Base-by-base conservation (phyloP, 1,140 invertebrate species). In the Platyscapa corneri region DNA sequence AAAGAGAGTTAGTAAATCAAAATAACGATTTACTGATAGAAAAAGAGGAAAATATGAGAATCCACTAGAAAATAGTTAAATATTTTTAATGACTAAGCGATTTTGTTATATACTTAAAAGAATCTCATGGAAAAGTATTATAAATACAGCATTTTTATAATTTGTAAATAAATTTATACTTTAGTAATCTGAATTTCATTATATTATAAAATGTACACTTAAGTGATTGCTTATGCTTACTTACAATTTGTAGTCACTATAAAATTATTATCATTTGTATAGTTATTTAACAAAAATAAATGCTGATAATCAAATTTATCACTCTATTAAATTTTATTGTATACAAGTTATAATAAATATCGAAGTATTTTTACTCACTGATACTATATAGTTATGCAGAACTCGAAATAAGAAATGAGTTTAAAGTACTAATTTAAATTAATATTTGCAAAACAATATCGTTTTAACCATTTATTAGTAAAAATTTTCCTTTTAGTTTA, bases 1-100 rank as follows among this genome's bases (percentile, higher is more conserved):
- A 53, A 49, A 53, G n/a, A 53, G n/a, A 32, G 67, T 70, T 75
- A 46, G 70, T 46, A 75, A 75, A 75, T 75, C n/a, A 32, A 2
- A 27, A 46, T 75, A 23, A 27, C 23, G n/a, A 75, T 75, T 75
- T 75, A 49, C 39, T 46, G 23, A 16, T 75, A 75, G 46, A 75
- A 67, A 23, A 72, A 72, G 3, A 49, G n/a, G 72, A 30, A 75
- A 46, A 46, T 14, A 46, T n/a, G 18, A 75, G 8, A 42, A 39
- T 75, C 1, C 5, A n/a, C 27, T 42, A 46, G 1, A 75, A 18
- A 46, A 75, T 27, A 60, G 23, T 60, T 23, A 23, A 7, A 60
- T 27, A 27, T 27, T 10, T 60, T 60, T 3, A 27, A 60, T 27
- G 23, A 60, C 27, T 60, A 60, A 60, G 23, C 56, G 23, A 60